Evolutionary conservation across 2,888 invertebrate genomes (phyloP).

Genomic region (Temnothorax unifasciatus): DNA sequence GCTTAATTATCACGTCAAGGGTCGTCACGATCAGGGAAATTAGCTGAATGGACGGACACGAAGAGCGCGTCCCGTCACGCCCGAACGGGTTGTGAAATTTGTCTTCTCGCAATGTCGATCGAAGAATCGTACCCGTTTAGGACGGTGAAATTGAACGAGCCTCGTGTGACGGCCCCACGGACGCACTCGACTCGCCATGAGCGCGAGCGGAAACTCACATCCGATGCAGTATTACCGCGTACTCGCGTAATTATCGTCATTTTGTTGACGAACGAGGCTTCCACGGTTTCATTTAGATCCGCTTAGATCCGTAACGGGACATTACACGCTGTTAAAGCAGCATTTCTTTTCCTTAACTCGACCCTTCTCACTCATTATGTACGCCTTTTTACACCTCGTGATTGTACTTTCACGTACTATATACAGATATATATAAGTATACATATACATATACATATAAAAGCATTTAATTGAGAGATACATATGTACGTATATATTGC

Average conservation of each 20-base stretch:
- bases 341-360: conserved; percentile 19
- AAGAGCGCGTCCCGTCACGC: conserved; percentile 14
- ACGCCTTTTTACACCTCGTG: conserved; percentile 27
- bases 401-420: neutral
- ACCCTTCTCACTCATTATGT: conserved; percentile 3
- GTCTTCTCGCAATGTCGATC: conserved; percentile 22
- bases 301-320: conserved; percentile 32
- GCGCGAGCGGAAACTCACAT: conserved; percentile 43
- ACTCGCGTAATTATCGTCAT: conserved; percentile 47
- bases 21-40: conserved; percentile 13
- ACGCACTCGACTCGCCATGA: neutral
- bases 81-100: conserved; percentile 8
- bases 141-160: conserved; percentile 19
- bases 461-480: neutral
- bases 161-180: conserved; percentile 9
- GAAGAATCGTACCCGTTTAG: conserved; percentile 5
- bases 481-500: neutral
- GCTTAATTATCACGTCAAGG: conserved; percentile 25
- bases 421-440: neutral
- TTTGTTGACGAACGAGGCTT: conserved; percentile 41
- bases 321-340: conserved; percentile 34
- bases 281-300: conserved; percentile 32
- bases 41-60: neutral
- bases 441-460: too few species aligned
- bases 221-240: conserved; percentile 29